These are phyloP conservation scores for Anorthoa munda DNA, from an alignment of 2,888 invertebrate species.

Conservation along the genomic window DNA sequence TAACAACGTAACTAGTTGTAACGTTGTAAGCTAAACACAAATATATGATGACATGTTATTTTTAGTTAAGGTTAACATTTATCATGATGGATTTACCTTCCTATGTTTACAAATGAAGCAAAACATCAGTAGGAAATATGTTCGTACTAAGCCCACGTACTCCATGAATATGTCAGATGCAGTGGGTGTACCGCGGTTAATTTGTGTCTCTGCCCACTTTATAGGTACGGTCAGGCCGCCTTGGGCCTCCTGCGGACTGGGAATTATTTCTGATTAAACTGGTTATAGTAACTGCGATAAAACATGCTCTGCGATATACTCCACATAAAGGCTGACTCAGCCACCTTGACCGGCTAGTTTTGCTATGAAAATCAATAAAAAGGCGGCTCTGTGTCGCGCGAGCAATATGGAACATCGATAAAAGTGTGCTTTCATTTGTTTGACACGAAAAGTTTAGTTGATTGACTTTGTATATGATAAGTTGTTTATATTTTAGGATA, in stretches of 20 bases:
- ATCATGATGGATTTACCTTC: constrained; percentile 49
- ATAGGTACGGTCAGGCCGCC: constrained; percentile 4
- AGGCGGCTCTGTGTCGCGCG: constrained; percentile 47
- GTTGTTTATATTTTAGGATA: background rate
- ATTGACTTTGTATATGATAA: background rate
- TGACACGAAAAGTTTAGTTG: background rate
- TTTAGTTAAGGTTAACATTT: constrained; percentile 26
- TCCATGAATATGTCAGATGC: constrained; percentile 36
- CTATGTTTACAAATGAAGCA: constrained; percentile 33
- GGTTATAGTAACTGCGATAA: constrained; percentile 43
- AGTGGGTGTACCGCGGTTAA: constrained; percentile 53
- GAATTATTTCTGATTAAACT: constrained; percentile 51
- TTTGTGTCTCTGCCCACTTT: constrained; percentile 45
- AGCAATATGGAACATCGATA: constrained; percentile 45
- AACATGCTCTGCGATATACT: constrained; percentile 28
- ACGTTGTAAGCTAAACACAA: constrained; percentile 11
- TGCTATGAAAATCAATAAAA: constrained; percentile 68
- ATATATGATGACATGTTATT: constrained; percentile 20
- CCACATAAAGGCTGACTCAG: constrained; percentile 22
- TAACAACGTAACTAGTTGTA: background rate
- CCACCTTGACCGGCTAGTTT: constrained; percentile 67
- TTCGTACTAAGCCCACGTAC: constrained; percentile 44
- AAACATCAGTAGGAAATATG: constrained; percentile 37
- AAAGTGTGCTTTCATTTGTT: constrained; percentile 24
- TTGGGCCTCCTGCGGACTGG: constrained; percentile 21